Percentiles rank a stretch among this genome's conserved stretches.
These are phyloP conservation scores for Temnothorax longispinosus DNA, from an alignment of 1,140 invertebrate species.

Conservation along the genomic window DNA sequence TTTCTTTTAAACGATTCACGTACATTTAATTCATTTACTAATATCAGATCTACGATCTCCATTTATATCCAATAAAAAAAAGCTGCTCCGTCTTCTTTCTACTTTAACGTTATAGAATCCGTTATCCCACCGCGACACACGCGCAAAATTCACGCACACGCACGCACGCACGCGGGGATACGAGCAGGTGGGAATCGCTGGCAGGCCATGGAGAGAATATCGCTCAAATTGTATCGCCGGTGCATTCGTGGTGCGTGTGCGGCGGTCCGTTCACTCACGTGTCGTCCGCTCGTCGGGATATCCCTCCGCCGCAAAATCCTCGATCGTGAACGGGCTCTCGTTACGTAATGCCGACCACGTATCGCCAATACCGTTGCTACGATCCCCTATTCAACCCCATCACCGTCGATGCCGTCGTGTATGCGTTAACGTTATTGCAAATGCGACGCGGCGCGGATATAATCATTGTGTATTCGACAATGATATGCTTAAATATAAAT, in stretches of 20 bases:
- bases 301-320: conserved; percentile 34
- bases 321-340: conserved; percentile 39
- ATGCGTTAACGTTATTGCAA: neutral
- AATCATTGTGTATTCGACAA: neutral
- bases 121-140: neutral
- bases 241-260: conserved; percentile 44
- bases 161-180: neutral
- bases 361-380: conserved; percentile 54
- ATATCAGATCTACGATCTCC: neutral
- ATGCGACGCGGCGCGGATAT: neutral
- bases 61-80: neutral
- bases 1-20: neutral
- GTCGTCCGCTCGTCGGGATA: neutral
- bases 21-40: neutral
- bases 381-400: conserved; percentile 26
- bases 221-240: conserved; percentile 47
- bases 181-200: conserved; percentile 19
- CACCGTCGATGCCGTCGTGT: neutral
- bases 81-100: neutral
- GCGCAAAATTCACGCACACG: neutral
- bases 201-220: conserved; percentile 21
- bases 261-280: neutral
- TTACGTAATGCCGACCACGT: conserved; percentile 62
- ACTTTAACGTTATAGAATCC: neutral
- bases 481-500: neutral